A percentile compares a stretch with the other conserved stretches of the same genome.
Evolutionary conservation across 2,113 vertebrate genomes (phyloP).

Genomic region (Syngnathus floridae): DNA sequence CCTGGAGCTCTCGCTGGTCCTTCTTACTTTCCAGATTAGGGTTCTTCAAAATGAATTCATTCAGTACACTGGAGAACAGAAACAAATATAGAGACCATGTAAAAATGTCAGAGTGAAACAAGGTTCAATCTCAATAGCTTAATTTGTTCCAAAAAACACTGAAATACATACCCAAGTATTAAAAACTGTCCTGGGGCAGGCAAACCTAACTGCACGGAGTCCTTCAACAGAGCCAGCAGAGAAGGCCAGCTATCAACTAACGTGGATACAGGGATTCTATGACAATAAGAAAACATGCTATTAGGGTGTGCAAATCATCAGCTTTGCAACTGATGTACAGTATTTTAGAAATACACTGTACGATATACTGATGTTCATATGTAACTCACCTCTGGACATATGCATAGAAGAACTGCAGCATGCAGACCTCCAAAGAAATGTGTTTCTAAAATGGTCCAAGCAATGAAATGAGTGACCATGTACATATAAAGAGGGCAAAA

Average conservation of each 20-base stretch:
- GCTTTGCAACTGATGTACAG: neutral
- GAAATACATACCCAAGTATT: slow-evolving; percentile 81
- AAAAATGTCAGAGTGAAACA: slow-evolving; percentile 1
- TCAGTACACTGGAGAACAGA: slow-evolving; percentile 78
- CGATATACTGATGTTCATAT: neutral
- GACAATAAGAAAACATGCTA: slow-evolving; percentile 10
- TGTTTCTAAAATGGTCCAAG: slow-evolving; percentile 79
- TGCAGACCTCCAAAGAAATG: slow-evolving; percentile 95
- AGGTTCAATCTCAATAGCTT: neutral
- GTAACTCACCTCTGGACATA: slow-evolving; percentile 91
- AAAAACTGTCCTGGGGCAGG: slow-evolving; percentile 96
- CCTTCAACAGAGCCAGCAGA: slow-evolving; percentile 86
- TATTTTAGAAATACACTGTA: neutral
- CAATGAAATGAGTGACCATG: neutral
- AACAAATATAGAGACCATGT: neutral
- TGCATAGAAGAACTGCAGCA: slow-evolving; percentile 99
- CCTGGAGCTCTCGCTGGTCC: slow-evolving; percentile 96
- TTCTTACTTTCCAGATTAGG: slow-evolving; percentile 96
- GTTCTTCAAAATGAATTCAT: slow-evolving; percentile 98
- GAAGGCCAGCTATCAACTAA: slow-evolving; percentile 96
- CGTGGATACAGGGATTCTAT: slow-evolving; percentile 88
- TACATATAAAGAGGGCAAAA: neutral
- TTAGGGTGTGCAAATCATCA: neutral
- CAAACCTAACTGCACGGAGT: slow-evolving; percentile 88
- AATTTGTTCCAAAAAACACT: neutral